phyloP scores from a whole-genome alignment of 2,797 vertebrate species.

The Clarias fuscus region DNA sequence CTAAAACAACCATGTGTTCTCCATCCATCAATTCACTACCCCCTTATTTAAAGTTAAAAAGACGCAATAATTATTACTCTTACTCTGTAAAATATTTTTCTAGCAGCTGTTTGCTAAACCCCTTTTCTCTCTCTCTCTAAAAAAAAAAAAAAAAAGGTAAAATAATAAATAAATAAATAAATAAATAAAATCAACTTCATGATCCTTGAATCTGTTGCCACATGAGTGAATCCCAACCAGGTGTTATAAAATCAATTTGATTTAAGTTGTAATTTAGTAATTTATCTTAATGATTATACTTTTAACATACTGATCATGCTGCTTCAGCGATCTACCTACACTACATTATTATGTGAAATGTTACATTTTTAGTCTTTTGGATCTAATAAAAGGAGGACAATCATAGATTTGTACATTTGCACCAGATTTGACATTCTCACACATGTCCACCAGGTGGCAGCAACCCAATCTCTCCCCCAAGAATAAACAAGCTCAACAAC shows the following conservation, averaged over 20 bases:
- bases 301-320: background rate
- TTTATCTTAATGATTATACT: background rate
- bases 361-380: background rate
- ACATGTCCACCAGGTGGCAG: background rate
- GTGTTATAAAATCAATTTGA: background rate
- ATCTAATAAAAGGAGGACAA: background rate
- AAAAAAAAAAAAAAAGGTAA: too few relatives aligned
- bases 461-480: background rate
- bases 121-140: too few relatives aligned
- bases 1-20: too few relatives aligned
- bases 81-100: too few relatives aligned
- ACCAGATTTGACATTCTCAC: background rate
- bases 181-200: too few relatives aligned
- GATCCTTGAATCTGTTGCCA: too few relatives aligned
- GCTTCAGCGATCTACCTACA: background rate
- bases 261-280: background rate
- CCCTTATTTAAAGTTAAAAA: too few relatives aligned
- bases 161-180: too few relatives aligned
- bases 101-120: too few relatives aligned
- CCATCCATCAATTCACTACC: too few relatives aligned
- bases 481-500: background rate
- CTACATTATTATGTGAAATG: background rate
- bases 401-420: background rate
- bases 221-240: background rate
- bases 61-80: too few relatives aligned